A percentile compares a stretch with the other conserved stretches of the same genome.
phyloP scores from a whole-genome alignment of 1,140 invertebrate genomes.

The Schlechtendalia chinensis region DNA sequence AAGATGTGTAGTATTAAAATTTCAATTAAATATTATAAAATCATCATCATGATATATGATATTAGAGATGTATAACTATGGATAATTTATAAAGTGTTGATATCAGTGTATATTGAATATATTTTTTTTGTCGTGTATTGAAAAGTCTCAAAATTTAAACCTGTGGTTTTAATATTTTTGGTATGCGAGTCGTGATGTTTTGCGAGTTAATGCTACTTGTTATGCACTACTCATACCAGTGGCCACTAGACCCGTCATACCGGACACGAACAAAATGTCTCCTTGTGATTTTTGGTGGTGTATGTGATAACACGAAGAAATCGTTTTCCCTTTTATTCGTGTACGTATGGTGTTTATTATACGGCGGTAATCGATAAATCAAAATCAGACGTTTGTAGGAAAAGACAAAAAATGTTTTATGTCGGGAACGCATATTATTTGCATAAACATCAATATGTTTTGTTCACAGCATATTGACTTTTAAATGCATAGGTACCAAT shows the following conservation, averaged over 20 bases:
- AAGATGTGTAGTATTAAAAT: too few relatives aligned
- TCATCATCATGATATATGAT: too few relatives aligned
- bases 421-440: background rate
- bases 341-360: conserved; percentile 7
- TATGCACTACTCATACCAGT: background rate
- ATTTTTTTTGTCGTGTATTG: too few relatives aligned
- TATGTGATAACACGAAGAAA: background rate
- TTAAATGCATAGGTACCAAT: background rate
- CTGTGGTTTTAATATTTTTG: background rate
- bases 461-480: background rate
- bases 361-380: background rate
- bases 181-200: background rate
- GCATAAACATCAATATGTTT: background rate
- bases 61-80: too few relatives aligned
- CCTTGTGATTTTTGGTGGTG: background rate
- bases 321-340: background rate
- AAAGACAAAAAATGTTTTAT: background rate
- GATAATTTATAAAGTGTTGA: too few relatives aligned
- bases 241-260: background rate
- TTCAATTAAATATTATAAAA: too few relatives aligned
- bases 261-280: background rate
- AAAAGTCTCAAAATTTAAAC: too few relatives aligned
- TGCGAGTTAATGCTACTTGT: background rate
- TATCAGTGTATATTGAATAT: too few relatives aligned
- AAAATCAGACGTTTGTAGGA: background rate